Base-by-base conservation (phyloP, 2,888 invertebrate species). In the Spicauda simplicius region DNA sequence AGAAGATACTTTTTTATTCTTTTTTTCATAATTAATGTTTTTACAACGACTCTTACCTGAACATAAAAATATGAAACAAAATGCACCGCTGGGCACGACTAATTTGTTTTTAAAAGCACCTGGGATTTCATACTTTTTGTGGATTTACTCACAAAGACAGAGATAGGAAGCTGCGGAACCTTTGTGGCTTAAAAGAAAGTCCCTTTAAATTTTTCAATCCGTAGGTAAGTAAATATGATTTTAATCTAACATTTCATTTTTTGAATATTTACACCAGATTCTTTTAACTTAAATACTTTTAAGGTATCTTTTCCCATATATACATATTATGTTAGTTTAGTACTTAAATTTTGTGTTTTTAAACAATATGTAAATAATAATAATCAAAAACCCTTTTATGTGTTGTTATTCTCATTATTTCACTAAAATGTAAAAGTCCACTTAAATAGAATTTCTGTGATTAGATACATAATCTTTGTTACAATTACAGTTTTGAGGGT, bases 41-140 rank as follows among this genome's bases (percentile, higher is more conserved):
- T 37, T 20, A 14, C 37, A 56, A 14, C 56, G 55, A 53, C 12
- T 30, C 14, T 54, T 54, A 54, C 12, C 12, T 37, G 16, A 19
- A 41, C 19, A 41, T 16, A 16, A 57, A 57, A 57, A 57, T 19
- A 19, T 57, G 19, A 8, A 19, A 41, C 8, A 57, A 57, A 56
- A 33, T 33, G 58, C 45, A 25, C n/a, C 20, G 48, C 16, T 48
- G 48, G 48, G 41, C 41, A 41, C 16, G 16, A 25, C 5, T 59
- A 59, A 59, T 50, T 30, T 50, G 50, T 48, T 50, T 59, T 25
- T 12, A 30, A 30, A 25, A 30, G 48, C 59, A 59, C 48, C 59
- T 59, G 50, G 30, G 59, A 10, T 30, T 59, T 30, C 16, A 59
- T 59, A 59, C 20, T 59, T 48, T 58, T 37, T 59, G 59, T 11